Evolutionary conservation across 1,140 invertebrate species (phyloP).

Genomic region (Adelges cooleyi): DNA sequence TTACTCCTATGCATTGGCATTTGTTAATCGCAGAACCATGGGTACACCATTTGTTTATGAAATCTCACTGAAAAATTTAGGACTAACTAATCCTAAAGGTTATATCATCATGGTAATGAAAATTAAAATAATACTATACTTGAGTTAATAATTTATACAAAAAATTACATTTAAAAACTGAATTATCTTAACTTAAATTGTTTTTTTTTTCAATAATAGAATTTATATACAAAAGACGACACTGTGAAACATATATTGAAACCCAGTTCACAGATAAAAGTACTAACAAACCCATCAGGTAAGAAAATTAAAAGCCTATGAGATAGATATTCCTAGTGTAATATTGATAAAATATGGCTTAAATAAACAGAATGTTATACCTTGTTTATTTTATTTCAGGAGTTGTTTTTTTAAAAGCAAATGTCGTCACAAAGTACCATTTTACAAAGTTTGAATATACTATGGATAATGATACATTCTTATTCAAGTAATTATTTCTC

Average conservation of each 20-base stretch:
- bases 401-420: not conserved
- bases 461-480: no score
- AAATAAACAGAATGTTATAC: no score
- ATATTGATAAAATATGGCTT: no score
- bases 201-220: not conserved
- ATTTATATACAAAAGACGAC: no score
- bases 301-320: no score
- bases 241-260: not conserved
- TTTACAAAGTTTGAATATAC: no score
- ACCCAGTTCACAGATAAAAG: constrained; percentile 10
- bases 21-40: constrained; percentile 46
- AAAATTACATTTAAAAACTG: not conserved
- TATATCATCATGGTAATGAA: constrained; percentile 67
- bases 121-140: not conserved
- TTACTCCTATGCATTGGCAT: constrained; percentile 44
- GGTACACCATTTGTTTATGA: constrained; percentile 45
- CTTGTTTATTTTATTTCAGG: not conserved
- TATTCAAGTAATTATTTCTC: no score
- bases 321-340: no score
- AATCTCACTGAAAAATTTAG: constrained; percentile 55
- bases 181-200: not conserved
- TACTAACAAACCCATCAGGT: constrained; percentile 19
- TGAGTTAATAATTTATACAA: not conserved
- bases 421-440: not conserved
- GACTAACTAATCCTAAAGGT: constrained; percentile 58